A percentile compares a stretch with the other conserved stretches of the same genome.
These are phyloP conservation scores for Peucedramus taeniatus DNA, from an alignment of 2,113 vertebrate genomes.

Conservation along the genomic window DNA sequence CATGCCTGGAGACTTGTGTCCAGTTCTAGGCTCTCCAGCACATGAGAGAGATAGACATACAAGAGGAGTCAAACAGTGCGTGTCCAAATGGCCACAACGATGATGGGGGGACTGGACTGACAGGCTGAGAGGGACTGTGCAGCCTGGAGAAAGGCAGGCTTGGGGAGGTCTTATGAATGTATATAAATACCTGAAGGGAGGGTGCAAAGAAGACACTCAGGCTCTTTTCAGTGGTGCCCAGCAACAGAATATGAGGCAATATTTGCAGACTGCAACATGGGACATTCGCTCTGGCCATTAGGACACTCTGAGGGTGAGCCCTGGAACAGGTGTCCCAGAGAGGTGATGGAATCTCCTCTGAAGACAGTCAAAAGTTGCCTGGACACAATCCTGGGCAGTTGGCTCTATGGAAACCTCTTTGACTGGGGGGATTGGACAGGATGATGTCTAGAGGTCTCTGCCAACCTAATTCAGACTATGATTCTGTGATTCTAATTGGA, in stretches of 20 bases:
- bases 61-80: neutral
- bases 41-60: fast-evolving
- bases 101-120: neutral
- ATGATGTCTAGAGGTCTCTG: neutral
- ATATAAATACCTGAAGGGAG: neutral
- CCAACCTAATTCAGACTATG: neutral
- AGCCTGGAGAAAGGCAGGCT: neutral
- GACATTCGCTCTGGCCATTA: neutral
- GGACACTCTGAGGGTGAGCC: neutral
- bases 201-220: neutral
- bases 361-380: neutral
- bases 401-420: neutral
- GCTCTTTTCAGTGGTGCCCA: neutral
- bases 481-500: neutral
- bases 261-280: neutral
- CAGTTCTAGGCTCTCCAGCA: neutral
- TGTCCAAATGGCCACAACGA: neutral
- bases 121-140: neutral
- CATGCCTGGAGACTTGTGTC: neutral
- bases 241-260: neutral
- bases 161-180: neutral
- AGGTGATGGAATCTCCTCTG: neutral
- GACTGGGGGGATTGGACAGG: neutral
- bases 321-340: neutral
- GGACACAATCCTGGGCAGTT: neutral